phyloP scores from a whole-genome alignment of 1,140 invertebrate genomes.

The Drosophila insularis region DNA sequence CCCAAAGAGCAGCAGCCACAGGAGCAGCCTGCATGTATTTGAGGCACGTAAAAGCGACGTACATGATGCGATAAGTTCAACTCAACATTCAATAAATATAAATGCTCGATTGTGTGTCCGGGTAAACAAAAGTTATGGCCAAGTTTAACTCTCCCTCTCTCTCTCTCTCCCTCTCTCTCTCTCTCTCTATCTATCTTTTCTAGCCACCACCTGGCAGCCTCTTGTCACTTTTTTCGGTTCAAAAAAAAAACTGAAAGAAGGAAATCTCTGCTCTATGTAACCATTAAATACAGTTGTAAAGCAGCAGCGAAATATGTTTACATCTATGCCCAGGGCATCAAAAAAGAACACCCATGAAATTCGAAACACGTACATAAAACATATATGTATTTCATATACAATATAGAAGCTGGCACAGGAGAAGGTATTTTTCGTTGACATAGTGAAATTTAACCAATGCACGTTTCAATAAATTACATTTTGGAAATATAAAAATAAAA shows the following conservation, averaged over 20 bases:
- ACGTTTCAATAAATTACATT: conserved; percentile 69
- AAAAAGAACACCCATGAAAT: conserved; percentile 42
- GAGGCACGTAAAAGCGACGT: conserved; percentile 47
- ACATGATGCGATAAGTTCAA: conserved; percentile 56
- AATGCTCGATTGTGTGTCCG: conserved; percentile 24
- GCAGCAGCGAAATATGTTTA: conserved; percentile 45
- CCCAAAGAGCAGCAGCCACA: neutral
- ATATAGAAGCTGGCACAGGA: neutral
- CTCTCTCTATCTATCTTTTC: too few species aligned
- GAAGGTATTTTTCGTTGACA: conserved; percentile 49
- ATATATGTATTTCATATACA: conserved; percentile 1
- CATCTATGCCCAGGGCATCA: conserved; percentile 25
- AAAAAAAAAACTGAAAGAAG: neutral
- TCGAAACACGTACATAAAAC: conserved; percentile 63
- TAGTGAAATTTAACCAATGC: conserved; percentile 43
- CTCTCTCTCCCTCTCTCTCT: too few species aligned
- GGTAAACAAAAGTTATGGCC: conserved; percentile 53
- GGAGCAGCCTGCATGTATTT: conserved; percentile 33
- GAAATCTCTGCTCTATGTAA: conserved; percentile 19
- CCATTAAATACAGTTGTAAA: conserved; percentile 57
- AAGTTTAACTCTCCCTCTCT: conserved; percentile 13
- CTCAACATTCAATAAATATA: conserved; percentile 48
- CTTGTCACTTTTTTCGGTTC: conserved; percentile 1
- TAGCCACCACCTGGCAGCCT: conserved; percentile 19
- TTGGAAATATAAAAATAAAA: conserved; percentile 29